A percentile compares a stretch with the other conserved stretches of the same genome.
phyloP scores from a whole-genome alignment of 2,797 vertebrate genomes.

The Paratrypauchen microcephalus region DNA sequence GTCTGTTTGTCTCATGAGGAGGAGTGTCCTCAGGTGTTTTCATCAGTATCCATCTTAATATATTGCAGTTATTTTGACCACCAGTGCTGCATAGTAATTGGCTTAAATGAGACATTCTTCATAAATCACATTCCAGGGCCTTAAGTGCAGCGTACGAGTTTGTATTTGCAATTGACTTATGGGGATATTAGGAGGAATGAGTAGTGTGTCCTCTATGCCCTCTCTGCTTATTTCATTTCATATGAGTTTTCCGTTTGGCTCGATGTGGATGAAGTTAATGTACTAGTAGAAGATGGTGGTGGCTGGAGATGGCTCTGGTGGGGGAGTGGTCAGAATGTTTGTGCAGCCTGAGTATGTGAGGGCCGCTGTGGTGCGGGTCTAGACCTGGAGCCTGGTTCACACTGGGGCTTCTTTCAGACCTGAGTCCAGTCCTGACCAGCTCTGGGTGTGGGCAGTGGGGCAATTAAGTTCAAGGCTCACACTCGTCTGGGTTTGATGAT shows the following conservation, averaged over 20 bases:
- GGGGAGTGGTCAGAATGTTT: slow-evolving; percentile 58
- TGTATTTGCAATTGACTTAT: slow-evolving; percentile 68
- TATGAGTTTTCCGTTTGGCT: slow-evolving; percentile 46
- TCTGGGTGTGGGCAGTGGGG: slow-evolving; percentile 36
- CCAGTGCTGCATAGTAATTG: slow-evolving; percentile 14
- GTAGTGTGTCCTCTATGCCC: slow-evolving; percentile 61
- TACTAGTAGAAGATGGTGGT: slow-evolving; percentile 56
- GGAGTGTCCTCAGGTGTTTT: slow-evolving; percentile 6
- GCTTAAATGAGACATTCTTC: slow-evolving; percentile 42
- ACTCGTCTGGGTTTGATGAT: background rate
- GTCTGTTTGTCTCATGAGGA: slow-evolving; percentile 1
- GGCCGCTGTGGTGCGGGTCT: slow-evolving; percentile 46
- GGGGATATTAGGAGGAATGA: slow-evolving; percentile 70
- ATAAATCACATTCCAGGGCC: slow-evolving; percentile 53
- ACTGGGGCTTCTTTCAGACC: slow-evolving; percentile 43
- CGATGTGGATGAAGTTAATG: slow-evolving; percentile 61
- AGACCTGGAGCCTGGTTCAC: slow-evolving; percentile 42
- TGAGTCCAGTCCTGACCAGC: slow-evolving; percentile 20
- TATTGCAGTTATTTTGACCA: slow-evolving; percentile 26
- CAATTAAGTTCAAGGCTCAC: slow-evolving; percentile 48
- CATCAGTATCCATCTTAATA: slow-evolving; percentile 21
- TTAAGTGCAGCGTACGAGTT: slow-evolving; percentile 43
- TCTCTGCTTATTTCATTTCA: slow-evolving; percentile 71
- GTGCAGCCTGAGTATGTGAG: slow-evolving; percentile 62
- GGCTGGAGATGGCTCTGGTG: slow-evolving; percentile 44